Conservation (phyloP, 2,888 invertebrate species). For the Standfussiana lucernea region DNA sequence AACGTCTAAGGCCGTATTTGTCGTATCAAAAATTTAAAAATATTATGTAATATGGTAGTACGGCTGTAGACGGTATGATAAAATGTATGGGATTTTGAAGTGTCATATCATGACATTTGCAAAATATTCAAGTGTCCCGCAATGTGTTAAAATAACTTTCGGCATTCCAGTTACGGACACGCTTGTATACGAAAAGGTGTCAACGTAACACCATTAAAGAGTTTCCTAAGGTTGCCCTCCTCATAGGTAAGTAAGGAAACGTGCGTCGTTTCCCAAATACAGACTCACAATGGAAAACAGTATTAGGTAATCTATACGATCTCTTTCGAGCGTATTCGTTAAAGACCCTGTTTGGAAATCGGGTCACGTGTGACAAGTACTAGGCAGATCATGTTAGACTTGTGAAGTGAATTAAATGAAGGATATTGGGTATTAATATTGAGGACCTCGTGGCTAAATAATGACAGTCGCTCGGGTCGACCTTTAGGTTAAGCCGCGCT, state of each 20-base stretch:
- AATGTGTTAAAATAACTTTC: not conserved
- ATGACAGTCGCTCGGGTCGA: not conserved
- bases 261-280: constrained; percentile 59
- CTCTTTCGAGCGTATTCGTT: constrained; percentile 59
- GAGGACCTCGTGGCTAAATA: not conserved
- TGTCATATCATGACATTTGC: no score
- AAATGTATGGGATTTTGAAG: no score
- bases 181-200: constrained; percentile 36
- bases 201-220: constrained; percentile 51
- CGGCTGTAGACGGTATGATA: no score
- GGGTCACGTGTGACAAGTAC: constrained; percentile 53
- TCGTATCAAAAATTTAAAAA: no score
- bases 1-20: no score
- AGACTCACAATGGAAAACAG: constrained; percentile 68
- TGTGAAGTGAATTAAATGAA: constrained; percentile 47
- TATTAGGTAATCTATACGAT: constrained; percentile 74
- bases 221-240: constrained; percentile 41
- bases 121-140: no score
- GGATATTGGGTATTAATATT: not conserved
- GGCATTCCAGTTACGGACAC: not conserved
- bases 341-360: constrained; percentile 49
- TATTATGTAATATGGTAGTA: no score
- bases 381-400: constrained; percentile 37
- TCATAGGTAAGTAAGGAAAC: constrained; percentile 53
- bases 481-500: not conserved